phyloP scores from a whole-genome alignment of 2,888 invertebrate genomes.

The Dynastes maya region DNA sequence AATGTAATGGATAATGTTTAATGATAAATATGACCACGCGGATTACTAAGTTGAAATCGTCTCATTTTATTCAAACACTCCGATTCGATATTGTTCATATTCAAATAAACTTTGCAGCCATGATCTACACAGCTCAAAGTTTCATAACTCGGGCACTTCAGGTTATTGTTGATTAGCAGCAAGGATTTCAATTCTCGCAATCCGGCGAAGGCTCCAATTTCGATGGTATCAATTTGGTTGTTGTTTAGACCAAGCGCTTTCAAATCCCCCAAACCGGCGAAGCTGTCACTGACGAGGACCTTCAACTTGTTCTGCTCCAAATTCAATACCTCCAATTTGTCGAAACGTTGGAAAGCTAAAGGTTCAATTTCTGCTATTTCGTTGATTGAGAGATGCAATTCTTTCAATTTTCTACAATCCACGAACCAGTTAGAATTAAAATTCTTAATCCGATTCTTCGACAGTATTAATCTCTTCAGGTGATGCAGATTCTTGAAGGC shows the following conservation, averaged over 20 bases:
- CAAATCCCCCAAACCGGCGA: neutral
- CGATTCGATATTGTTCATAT: no score
- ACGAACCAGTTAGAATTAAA: neutral
- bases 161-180: neutral
- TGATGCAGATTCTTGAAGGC: neutral
- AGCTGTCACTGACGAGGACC: no score
- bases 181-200: slow-evolving; percentile 3
- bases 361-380: neutral
- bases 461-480: neutral
- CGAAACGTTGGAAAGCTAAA: neutral
- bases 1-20: no score
- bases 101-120: neutral
- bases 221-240: neutral
- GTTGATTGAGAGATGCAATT: no score
- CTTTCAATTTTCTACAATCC: neutral
- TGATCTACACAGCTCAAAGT: neutral
- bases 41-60: no score
- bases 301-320: no score
- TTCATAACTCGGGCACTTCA: neutral
- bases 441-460: neutral
- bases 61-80: no score
- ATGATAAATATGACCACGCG: no score
- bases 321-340: neutral
- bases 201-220: neutral
- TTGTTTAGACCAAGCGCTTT: neutral